A percentile compares a stretch with the other conserved stretches of the same genome.
Conservation (phyloP, 2,797 vertebrate genomes). For the Enteromius afrohamiltoni region DNA sequence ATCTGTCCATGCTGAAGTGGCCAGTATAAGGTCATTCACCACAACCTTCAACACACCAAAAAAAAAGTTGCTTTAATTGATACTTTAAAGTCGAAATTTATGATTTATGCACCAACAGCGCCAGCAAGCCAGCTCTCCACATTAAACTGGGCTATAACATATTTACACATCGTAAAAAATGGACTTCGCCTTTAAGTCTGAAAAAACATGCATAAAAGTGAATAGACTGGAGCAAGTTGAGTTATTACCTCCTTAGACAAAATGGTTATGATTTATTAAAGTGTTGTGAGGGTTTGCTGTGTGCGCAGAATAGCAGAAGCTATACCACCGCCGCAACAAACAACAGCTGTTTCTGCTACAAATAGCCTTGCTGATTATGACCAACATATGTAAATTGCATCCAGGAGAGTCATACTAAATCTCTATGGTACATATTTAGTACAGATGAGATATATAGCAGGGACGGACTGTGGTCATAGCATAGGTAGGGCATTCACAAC, state of each 20-base stretch:
- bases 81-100: not conserved
- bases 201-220: not conserved
- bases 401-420: conserved; percentile 26
- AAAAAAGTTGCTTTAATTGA: not conserved
- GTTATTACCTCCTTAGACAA: conserved; percentile 35
- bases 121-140: not conserved
- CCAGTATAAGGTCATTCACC: conserved; percentile 1
- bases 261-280: conserved; percentile 46
- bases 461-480: not conserved
- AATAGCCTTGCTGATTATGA: conserved; percentile 49
- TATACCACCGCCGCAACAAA: conserved; percentile 34
- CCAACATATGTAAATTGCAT: conserved; percentile 47
- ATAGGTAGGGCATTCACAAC: not conserved
- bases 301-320: conserved; percentile 19
- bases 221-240: conserved; percentile 7
- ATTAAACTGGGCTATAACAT: conserved; percentile 1
- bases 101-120: not conserved
- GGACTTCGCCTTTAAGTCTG: conserved; percentile 1
- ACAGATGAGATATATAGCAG: conserved; percentile 2
- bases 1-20: not conserved
- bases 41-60: not conserved
- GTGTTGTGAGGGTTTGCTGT: conserved; percentile 2
- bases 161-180: conserved; percentile 9
- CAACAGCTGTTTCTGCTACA: conserved; percentile 49
- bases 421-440: conserved; percentile 30